Base-by-base conservation (phyloP, 1,140 invertebrate genomes). In the Neodiprion fabricii region DNA sequence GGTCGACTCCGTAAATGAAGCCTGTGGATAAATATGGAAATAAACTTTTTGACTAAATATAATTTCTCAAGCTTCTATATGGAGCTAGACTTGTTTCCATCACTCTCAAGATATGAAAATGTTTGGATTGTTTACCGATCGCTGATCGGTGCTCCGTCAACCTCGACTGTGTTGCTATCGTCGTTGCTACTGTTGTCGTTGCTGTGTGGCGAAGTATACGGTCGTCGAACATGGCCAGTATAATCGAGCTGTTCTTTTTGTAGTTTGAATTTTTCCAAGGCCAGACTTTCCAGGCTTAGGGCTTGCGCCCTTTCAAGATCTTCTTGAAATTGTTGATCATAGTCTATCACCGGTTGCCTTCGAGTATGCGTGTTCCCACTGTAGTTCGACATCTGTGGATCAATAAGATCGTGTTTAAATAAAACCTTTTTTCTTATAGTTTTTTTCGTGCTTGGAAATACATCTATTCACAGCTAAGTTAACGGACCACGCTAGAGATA, bases 271-370 rank as follows among this genome's bases (percentile, higher is more conserved):
- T 95, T 92, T 84, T 96, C 95, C 78, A 96, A 87, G 9, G 94
- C 95, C 74, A 95, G 89, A 82, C 92, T 95, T 88, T 96, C 95
- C 80, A 97, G 90, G 87, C 95, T 96, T 28, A 97, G 87, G 72
- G 95, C 95, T 85, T 94, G 94, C 8, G 95, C 95, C 82, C 93
- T 92, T 86, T 96, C 95, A 82, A 97, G 87, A 85, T 97, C 95
- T 78, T 95, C 93, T 88, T 95, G 90, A 84, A 94, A 96, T 84
- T 96, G 92, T 79, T 92, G 91, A 80, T 96, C 95, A 89, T 93
- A 94, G 83, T 95, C 93, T 77, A 87, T 83, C 82, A 86, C 83
- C 76, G 81, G 76, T 73, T 79, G 80, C 75, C 79, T 82, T 71
- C 85, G 85, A 73, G 77, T 72, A 61, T 79, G 79, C 53, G 82